phyloP scores from a whole-genome alignment of 2,797 vertebrate genomes.

The Urocyon cinereoargenteus region DNA sequence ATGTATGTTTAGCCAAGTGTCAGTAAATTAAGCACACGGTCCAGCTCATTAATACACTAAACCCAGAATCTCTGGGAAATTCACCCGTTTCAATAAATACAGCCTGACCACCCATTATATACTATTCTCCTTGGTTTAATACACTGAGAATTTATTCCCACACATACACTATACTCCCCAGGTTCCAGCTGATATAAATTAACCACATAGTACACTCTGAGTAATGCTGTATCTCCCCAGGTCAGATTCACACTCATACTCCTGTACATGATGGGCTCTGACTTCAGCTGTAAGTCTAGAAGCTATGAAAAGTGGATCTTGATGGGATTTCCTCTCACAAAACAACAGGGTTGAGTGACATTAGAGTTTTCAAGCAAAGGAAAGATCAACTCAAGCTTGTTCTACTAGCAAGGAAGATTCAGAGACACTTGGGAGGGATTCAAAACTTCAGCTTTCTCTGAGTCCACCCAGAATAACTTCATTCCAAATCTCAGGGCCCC shows the following conservation, averaged over 20 bases:
- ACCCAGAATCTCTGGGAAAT: background rate
- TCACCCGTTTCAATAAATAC: background rate
- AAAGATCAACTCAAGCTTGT: background rate
- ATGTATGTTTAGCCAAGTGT: background rate
- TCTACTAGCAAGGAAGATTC: background rate
- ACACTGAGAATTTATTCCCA: constrained; percentile 26
- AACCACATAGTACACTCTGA: background rate
- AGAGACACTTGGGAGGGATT: background rate
- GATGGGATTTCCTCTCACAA: background rate
- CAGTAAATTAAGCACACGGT: background rate
- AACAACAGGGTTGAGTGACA: background rate
- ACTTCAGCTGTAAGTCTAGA: background rate
- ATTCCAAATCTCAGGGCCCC: background rate
- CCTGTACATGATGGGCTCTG: background rate
- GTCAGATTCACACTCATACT: background rate
- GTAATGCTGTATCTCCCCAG: background rate
- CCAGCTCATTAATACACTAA: background rate
- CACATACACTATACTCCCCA: background rate
- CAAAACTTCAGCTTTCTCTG: background rate
- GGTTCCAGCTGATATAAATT: background rate
- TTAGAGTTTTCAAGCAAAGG: background rate
- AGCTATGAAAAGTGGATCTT: background rate
- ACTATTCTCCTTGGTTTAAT: background rate
- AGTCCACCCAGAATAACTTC: background rate
- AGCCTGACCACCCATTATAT: background rate